Conservation (phyloP, 2,797 vertebrate genomes). For the Cynopterus sphinx region DNA sequence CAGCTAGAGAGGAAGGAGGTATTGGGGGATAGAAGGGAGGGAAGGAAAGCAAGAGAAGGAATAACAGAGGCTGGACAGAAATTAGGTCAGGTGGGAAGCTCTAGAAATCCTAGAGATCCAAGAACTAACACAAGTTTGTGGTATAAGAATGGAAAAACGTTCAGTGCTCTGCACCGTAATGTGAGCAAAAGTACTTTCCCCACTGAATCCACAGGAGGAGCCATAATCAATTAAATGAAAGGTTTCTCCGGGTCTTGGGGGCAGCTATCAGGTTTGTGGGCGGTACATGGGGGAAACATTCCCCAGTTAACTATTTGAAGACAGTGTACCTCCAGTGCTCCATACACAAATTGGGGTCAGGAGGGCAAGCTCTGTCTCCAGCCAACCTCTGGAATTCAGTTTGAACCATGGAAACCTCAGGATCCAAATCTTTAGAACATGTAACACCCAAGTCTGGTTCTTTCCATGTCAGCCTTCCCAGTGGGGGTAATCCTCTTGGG, state of each 20-base stretch:
- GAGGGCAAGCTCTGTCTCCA: neutral
- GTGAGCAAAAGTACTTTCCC: neutral
- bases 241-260: neutral
- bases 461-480: neutral
- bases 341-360: neutral
- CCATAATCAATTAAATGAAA: neutral
- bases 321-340: neutral
- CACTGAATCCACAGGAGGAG: neutral
- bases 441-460: neutral
- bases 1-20: constrained; percentile 61
- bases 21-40: neutral
- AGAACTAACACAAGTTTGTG: neutral
- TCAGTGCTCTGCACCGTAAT: neutral
- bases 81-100: constrained; percentile 56
- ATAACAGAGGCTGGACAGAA: neutral
- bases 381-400: constrained; percentile 20
- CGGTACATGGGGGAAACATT: neutral
- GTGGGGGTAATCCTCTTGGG: neutral
- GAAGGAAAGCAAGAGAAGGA: constrained; percentile 1
- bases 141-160: neutral
- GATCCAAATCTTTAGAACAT: neutral
- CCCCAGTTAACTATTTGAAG: neutral
- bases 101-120: neutral
- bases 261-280: neutral
- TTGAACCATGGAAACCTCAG: constrained; percentile 15